Conservation (phyloP, 1,140 invertebrate species). For the Metaphire vulgaris region DNA sequence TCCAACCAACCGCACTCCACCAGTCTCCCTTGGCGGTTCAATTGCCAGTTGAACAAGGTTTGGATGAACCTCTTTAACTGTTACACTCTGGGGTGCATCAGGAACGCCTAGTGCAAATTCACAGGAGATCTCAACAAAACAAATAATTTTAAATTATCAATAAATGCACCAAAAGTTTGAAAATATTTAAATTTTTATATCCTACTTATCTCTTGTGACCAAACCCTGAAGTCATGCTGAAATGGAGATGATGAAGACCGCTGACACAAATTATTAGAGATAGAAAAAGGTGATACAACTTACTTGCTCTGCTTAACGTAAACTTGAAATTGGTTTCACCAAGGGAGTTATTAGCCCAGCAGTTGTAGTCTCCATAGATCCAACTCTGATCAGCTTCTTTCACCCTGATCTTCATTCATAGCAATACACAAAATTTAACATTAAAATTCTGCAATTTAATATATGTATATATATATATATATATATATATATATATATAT, state of each 20-base stretch:
- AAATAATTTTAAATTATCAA: background rate
- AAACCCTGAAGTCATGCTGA: too few relatives aligned
- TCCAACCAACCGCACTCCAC: slow-evolving; percentile 66
- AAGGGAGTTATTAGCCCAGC: slow-evolving; percentile 69
- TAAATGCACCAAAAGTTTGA: too few relatives aligned
- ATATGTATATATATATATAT: background rate
- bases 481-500: background rate
- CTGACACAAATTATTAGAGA: too few relatives aligned
- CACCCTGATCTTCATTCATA: slow-evolving; percentile 18
- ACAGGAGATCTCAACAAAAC: too few relatives aligned
- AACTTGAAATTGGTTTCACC: slow-evolving; percentile 64
- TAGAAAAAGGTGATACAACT: background rate
- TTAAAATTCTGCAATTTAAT: background rate
- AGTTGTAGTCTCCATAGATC: slow-evolving; percentile 69
- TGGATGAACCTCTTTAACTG: slow-evolving; percentile 52
- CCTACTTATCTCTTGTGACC: too few relatives aligned
- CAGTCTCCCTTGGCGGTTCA: slow-evolving; percentile 62
- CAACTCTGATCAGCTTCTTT: slow-evolving; percentile 28
- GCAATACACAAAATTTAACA: too few relatives aligned
- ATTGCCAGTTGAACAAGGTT: slow-evolving; percentile 75
- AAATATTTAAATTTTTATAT: too few relatives aligned
- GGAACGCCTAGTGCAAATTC: slow-evolving; percentile 12
- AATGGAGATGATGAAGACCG: too few relatives aligned
- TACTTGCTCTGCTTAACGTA: slow-evolving; percentile 63
- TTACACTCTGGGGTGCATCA: slow-evolving; percentile 25